These are phyloP conservation scores for Arge pagana DNA, from an alignment of 2,888 invertebrate species.

Conservation along the genomic window DNA sequence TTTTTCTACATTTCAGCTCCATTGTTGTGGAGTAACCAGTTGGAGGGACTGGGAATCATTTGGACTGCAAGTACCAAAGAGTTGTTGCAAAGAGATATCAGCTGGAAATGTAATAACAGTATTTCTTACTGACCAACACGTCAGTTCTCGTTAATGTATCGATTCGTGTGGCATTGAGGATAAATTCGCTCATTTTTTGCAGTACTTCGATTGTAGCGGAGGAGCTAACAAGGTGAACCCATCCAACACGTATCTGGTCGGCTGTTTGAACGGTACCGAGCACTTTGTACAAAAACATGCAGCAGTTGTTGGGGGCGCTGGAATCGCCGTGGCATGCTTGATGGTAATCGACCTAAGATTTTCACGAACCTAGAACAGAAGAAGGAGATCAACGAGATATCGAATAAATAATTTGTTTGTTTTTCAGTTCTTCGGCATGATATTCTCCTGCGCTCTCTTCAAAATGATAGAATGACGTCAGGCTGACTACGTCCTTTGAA, in stretches of 20 bases:
- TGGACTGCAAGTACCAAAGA: conserved; percentile 66
- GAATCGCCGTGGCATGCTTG: conserved; percentile 80
- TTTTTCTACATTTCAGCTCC: conserved; percentile 61
- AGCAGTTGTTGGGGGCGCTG: conserved; percentile 78
- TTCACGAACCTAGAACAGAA: too few species aligned
- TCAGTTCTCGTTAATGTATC: neutral
- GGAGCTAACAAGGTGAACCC: conserved; percentile 56
- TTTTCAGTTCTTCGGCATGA: conserved; percentile 81
- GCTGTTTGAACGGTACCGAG: conserved; percentile 75
- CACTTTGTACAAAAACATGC: conserved; percentile 78
- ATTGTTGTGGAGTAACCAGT: conserved; percentile 82
- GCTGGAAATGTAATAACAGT: conserved; percentile 61
- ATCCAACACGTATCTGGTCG: conserved; percentile 71
- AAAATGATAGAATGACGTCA: conserved; percentile 72
- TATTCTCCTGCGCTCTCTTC: conserved; percentile 83
- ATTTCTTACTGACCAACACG: neutral
- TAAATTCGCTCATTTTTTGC: conserved; percentile 44
- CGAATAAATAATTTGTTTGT: too few species aligned
- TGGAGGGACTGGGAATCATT: conserved; percentile 77
- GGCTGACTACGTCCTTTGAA: conserved; percentile 15
- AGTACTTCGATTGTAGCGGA: conserved; percentile 54
- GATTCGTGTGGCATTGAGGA: conserved; percentile 6
- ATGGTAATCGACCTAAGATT: too few species aligned
- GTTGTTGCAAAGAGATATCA: conserved; percentile 71
- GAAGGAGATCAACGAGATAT: too few species aligned